Percentiles rank a stretch among this genome's conserved stretches.
Conservation (phyloP, 2,113 vertebrate genomes). For the Heteronetta atricapilla region DNA sequence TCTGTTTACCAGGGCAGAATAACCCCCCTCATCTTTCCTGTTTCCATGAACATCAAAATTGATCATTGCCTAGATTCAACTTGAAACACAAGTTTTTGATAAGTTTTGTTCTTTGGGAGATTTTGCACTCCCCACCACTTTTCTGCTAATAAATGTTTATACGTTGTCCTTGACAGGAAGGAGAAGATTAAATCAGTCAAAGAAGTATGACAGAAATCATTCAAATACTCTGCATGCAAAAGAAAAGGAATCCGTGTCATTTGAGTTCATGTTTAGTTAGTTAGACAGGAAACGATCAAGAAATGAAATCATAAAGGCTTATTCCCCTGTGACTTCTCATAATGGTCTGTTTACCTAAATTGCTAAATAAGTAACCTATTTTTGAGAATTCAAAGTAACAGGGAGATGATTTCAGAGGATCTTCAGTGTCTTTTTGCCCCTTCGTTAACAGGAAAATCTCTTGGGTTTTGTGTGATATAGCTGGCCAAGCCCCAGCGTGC, state of each 20-base stretch:
- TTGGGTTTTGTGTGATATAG: not conserved
- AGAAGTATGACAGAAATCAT: constrained; percentile 6
- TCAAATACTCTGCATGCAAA: constrained; percentile 4
- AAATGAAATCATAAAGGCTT: constrained; percentile 67
- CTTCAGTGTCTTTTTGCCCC: not conserved
- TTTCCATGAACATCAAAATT: not conserved
- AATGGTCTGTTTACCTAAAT: constrained; percentile 61
- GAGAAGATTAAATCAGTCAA: constrained; percentile 2
- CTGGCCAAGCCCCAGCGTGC: not conserved
- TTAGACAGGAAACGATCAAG: constrained; percentile 63
- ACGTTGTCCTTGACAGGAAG: not conserved
- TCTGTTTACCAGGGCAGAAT: not conserved
- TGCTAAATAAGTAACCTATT: constrained; percentile 51
- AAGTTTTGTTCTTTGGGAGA: not conserved
- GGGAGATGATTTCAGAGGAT: constrained; percentile 43
- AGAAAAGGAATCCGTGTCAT: constrained; percentile 48
- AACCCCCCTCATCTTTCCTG: not conserved
- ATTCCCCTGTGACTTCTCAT: constrained; percentile 51
- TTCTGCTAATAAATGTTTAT: not conserved
- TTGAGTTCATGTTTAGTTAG: constrained; percentile 64
- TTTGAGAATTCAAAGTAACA: constrained; percentile 45
- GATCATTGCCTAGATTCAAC: not conserved
- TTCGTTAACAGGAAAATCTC: not conserved
- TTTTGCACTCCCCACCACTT: not conserved
- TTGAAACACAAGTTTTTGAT: not conserved